Evolutionary conservation across 2,888 invertebrate genomes (phyloP).

Genomic region (Sinohyriopsis cumingii): DNA sequence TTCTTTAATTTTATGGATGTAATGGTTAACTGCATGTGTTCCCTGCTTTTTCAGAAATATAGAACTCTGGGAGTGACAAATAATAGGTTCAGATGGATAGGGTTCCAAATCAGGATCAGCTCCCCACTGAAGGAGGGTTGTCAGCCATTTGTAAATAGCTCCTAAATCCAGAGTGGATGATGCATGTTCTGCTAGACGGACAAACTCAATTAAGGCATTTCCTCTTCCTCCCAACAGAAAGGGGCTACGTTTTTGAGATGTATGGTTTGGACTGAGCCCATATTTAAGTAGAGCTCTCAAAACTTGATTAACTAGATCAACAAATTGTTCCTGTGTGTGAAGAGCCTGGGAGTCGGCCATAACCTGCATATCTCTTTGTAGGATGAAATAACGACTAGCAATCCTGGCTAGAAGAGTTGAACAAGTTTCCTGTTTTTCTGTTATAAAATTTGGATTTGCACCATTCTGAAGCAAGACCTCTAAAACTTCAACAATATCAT

Average conservation of each 20-base stretch:
- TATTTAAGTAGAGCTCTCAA: slow-evolving; percentile 79
- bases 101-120: slow-evolving; percentile 82
- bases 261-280: slow-evolving; percentile 79
- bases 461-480: slow-evolving; percentile 81
- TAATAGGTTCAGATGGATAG: slow-evolving; percentile 73
- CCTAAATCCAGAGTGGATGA: slow-evolving; percentile 80
- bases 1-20: slow-evolving; percentile 79
- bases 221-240: slow-evolving; percentile 61
- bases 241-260: slow-evolving; percentile 75
- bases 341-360: background rate
- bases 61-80: slow-evolving; percentile 75
- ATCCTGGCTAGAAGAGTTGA: slow-evolving; percentile 68
- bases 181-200: slow-evolving; percentile 80
- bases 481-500: slow-evolving; percentile 79
- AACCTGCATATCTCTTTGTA: background rate
- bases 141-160: slow-evolving; percentile 81
- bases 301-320: slow-evolving; percentile 80
- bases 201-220: slow-evolving; percentile 80
- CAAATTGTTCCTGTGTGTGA: slow-evolving; percentile 38
- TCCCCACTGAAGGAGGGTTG: slow-evolving; percentile 82
- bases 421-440: slow-evolving; percentile 79
- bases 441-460: slow-evolving; percentile 82
- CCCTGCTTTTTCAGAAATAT: slow-evolving; percentile 74
- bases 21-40: slow-evolving; percentile 76
- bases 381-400: slow-evolving; percentile 44